Evolutionary conservation across 2,888 invertebrate genomes (phyloP).

Genomic region (Sycophila texana): DNA sequence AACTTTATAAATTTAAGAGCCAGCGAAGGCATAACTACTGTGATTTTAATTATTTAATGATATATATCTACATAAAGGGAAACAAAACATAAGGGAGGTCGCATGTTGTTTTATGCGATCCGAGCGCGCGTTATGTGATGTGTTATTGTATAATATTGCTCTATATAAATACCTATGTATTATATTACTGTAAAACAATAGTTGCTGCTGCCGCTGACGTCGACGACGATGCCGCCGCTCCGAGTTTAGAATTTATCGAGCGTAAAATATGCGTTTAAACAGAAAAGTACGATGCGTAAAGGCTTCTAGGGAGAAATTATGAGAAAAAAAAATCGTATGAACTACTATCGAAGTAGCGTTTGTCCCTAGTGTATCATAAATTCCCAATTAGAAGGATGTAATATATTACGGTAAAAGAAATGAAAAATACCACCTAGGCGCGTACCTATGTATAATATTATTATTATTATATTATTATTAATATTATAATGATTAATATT

Average conservation of each 20-base stretch:
- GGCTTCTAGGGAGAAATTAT: constrained; percentile 51
- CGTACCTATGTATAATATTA: constrained; percentile 63
- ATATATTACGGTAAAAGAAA: constrained; percentile 65
- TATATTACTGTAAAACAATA: constrained; percentile 73
- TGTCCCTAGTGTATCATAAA: constrained; percentile 73
- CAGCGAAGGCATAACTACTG: constrained; percentile 76
- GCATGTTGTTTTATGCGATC: constrained; percentile 61
- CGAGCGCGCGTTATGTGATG: constrained; percentile 74
- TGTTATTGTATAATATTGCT: constrained; percentile 75
- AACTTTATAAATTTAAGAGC: constrained; percentile 75
- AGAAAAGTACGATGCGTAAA: constrained; percentile 56
- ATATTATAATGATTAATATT: constrained; percentile 59
- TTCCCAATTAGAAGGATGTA: constrained; percentile 72
- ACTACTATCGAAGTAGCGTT: constrained; percentile 68
- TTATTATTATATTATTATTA: constrained; percentile 60
- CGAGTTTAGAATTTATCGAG: constrained; percentile 57
- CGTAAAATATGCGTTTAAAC: constrained; percentile 53
- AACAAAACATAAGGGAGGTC: constrained; percentile 64
- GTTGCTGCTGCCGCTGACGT: constrained; percentile 69
- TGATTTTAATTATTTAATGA: constrained; percentile 76
- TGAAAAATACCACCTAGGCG: constrained; percentile 60
- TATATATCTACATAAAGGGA: constrained; percentile 60
- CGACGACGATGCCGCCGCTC: constrained; percentile 63
- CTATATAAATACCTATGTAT: constrained; percentile 76
- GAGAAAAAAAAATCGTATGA: constrained; percentile 60